Evolutionary conservation across 2,113 vertebrate genomes (phyloP), one percentile per base, ranked within the genome.

Genomic region (Grus americana): DNA sequence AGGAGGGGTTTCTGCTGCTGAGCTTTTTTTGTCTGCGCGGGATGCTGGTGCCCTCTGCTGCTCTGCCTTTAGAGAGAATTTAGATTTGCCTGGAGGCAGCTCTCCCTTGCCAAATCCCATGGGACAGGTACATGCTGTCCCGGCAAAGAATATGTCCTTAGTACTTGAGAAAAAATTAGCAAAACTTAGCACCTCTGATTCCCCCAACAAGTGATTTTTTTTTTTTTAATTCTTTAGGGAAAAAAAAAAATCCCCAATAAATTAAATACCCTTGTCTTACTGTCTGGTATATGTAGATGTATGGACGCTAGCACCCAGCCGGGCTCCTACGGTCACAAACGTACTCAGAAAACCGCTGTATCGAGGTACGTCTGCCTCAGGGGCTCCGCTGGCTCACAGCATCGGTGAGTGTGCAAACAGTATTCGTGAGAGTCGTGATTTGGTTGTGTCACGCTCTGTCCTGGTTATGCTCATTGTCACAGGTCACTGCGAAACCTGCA

Each of bases 41-140:
- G 76, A 10, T 57, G 89, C 32, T 89, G 96, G 83, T 95, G 97
- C 97, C 97, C 93, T 96, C 97, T 96, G 24, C 79, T 91, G 97
- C 90, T 87, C 68, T 76, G 20, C 49, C 19, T 62, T 11, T 6
- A 11, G 38, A 24, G 11, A 66, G 5, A 44, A 44, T 44, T 14
- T 6, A 44, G 44, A 44, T 29, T 13, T n/a, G 15, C 15, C 36
- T 19, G 27, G 12, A 38, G 14, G 18, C 9, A 23, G 11, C 40
- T 79, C 22, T 34, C 2, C 24, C 27, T n/a, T 52, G 11, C 19
- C 38, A 17, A 58, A 46, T 15, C 49, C 52, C 68, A 6, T 0
- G 5, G 79, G 49, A 17, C 40, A 57, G 38, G 12, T 9, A 10
- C 15, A 9, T 11, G 4, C 15, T 30, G 2, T 10, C 13, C 40